Percentiles rank a stretch among this genome's conserved stretches.
These are phyloP conservation scores for Irena cyanogastra DNA, from an alignment of 2,113 vertebrate species.

Conservation along the genomic window DNA sequence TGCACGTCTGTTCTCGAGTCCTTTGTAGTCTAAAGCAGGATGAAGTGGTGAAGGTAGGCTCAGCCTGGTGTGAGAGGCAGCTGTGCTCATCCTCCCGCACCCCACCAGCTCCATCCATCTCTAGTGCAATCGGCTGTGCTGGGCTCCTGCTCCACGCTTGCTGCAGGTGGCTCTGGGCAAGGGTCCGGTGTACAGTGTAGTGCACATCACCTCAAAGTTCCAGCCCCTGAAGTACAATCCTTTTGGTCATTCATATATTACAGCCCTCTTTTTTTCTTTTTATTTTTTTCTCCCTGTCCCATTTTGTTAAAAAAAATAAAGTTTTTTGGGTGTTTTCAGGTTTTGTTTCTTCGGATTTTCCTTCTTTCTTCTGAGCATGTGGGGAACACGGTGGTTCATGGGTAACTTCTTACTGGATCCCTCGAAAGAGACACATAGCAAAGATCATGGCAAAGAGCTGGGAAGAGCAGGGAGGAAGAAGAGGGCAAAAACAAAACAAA, in stretches of 20 bases:
- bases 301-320: conserved; percentile 74
- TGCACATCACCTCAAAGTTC: conserved; percentile 85
- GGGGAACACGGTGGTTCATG: not conserved
- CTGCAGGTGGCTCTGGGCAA: not conserved
- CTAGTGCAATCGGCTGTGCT: not conserved
- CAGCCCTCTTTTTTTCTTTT: conserved; percentile 5
- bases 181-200: conserved; percentile 37
- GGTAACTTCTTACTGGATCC: conserved; percentile 80
- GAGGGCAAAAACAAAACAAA: not conserved
- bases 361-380: not conserved
- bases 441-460: conserved; percentile 95
- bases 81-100: not conserved
- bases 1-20: not conserved
- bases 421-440: conserved; percentile 91
- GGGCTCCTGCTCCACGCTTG: not conserved
- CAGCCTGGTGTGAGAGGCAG: not conserved
- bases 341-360: conserved; percentile 10
- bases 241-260: conserved; percentile 76
- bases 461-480: not conserved
- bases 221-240: conserved; percentile 86
- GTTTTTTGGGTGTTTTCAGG: not conserved
- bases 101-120: not conserved
- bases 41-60: not conserved
- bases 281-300: not conserved
- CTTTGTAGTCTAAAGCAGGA: not conserved